Conservation (phyloP, 2,888 invertebrate genomes). For the Drosophila cognata region DNA sequence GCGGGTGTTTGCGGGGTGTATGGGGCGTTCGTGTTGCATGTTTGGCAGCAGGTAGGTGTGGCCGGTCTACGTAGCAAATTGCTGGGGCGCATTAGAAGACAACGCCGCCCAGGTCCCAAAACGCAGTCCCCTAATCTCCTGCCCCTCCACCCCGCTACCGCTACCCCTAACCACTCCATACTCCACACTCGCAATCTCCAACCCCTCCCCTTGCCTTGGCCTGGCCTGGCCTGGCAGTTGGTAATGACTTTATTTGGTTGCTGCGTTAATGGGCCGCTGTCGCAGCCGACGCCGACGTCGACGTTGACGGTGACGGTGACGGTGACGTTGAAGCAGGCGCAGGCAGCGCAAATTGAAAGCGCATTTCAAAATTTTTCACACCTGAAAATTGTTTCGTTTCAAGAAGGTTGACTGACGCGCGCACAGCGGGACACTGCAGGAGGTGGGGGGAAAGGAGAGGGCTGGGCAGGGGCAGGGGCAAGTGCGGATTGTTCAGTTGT, state of each 20-base stretch:
- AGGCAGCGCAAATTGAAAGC: conserved; percentile 77
- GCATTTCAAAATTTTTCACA: conserved; percentile 79
- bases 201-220: not conserved
- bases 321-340: conserved; percentile 26
- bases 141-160: not conserved
- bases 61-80: conserved; percentile 75
- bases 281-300: conserved; percentile 2
- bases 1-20: not conserved
- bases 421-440: conserved; percentile 37
- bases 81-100: conserved; percentile 74
- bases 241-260: conserved; percentile 79
- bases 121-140: not conserved
- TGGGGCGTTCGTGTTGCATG: conserved; percentile 5
- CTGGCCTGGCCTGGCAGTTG: conserved; percentile 40
- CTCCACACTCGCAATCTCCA: not conserved
- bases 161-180: not conserved
- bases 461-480: not conserved
- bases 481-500: conserved; percentile 8
- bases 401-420: conserved; percentile 53
- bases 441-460: not conserved
- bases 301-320: not conserved
- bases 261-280: conserved; percentile 74
- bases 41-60: conserved; percentile 77
- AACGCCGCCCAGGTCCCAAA: conserved; percentile 44
- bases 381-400: conserved; percentile 78